A percentile compares a stretch with the other conserved stretches of the same genome.
Evolutionary conservation across 2,797 vertebrate species (phyloP).

Genomic region (Oryzias dopingdopingensis): DNA sequence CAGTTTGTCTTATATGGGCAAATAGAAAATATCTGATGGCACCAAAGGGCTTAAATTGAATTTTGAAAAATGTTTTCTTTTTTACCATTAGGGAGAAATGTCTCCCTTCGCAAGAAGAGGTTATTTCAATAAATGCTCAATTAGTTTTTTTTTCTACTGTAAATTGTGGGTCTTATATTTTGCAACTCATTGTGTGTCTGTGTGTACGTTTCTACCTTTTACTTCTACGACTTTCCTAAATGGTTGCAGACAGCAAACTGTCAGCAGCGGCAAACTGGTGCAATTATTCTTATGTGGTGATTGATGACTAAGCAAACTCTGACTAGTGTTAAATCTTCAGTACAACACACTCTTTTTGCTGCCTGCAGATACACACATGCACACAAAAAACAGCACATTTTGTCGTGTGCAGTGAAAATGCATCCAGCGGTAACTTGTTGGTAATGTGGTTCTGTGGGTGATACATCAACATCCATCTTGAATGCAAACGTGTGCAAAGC

Average conservation of each 20-base stretch:
- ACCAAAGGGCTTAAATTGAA: no score
- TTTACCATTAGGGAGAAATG: no score
- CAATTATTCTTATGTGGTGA: constrained; percentile 62
- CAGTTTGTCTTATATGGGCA: no score
- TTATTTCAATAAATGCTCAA: no score
- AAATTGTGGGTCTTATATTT: constrained; percentile 7
- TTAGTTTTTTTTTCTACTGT: not conserved
- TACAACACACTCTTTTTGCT: constrained; percentile 31
- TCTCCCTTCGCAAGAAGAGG: no score
- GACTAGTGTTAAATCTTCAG: constrained; percentile 44
- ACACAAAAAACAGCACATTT: constrained; percentile 26
- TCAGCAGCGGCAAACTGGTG: constrained; percentile 53
- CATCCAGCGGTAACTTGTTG: constrained; percentile 64
- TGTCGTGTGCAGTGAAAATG: constrained; percentile 51
- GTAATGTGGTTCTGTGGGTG: constrained; percentile 42
- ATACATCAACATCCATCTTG: constrained; percentile 69
- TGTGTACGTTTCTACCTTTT: constrained; percentile 3
- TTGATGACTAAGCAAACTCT: constrained; percentile 58
- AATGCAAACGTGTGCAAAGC: constrained; percentile 69
- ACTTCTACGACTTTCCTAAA: constrained; percentile 45
- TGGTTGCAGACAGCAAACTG: constrained; percentile 48
- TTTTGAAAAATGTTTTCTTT: no score
- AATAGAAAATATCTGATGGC: no score
- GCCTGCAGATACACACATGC: constrained; percentile 17
- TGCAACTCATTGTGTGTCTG: not conserved